Evolutionary conservation across 92 coral and sea anemone genomes (phyloP).

Genomic region (Umimayanthus chanpuru): DNA sequence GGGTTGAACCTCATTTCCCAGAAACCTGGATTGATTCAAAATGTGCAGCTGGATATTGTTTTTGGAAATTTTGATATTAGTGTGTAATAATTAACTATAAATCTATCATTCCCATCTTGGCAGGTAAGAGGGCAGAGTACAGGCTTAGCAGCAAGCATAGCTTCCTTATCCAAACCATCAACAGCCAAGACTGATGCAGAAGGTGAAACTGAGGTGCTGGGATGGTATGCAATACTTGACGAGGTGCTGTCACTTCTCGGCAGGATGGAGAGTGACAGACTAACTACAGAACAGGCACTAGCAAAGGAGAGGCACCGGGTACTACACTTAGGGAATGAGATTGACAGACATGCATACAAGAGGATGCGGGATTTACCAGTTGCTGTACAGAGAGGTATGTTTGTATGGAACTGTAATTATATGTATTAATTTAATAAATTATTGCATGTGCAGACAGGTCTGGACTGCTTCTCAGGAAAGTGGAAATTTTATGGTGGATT

Average conservation of each 20-base stretch:
- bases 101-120: too few species aligned
- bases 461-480: too few species aligned
- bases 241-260: constrained; percentile 85
- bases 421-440: too few species aligned
- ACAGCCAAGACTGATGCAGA: constrained; percentile 44
- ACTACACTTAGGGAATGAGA: constrained; percentile 65
- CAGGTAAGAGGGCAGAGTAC: constrained; percentile 77
- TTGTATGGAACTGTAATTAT: background rate
- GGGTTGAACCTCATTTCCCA: too few species aligned
- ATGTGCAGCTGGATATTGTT: too few species aligned
- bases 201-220: constrained; percentile 45
- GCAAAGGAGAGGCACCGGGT: constrained; percentile 80
- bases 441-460: too few species aligned
- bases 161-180: constrained; percentile 57
- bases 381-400: constrained; percentile 91
- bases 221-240: constrained; percentile 70
- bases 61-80: too few species aligned
- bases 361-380: constrained; percentile 84
- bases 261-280: constrained; percentile 88
- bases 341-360: constrained; percentile 84
- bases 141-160: constrained; percentile 47
- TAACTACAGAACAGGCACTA: constrained; percentile 73
- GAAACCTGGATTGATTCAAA: too few species aligned
- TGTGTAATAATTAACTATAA: too few species aligned
- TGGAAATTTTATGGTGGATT: too few species aligned